Evolutionary conservation across 1,140 invertebrate species (phyloP).

Genomic region (Listronotus bonariensis): DNA sequence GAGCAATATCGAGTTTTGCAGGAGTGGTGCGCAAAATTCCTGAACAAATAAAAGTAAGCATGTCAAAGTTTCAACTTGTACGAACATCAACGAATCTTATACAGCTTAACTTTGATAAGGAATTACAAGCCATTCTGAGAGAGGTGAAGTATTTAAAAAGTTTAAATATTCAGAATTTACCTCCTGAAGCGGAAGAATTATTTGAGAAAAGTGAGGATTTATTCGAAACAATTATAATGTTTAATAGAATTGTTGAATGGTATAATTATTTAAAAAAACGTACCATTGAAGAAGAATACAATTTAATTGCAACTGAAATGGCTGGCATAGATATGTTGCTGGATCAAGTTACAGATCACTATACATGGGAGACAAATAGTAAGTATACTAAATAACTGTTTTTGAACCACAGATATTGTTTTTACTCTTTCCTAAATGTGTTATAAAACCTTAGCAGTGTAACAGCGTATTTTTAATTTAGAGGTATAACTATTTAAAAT

Average conservation of each 20-base stretch:
- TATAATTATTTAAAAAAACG: constrained; percentile 72
- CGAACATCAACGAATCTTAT: constrained; percentile 36
- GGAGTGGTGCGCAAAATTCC: constrained; percentile 55
- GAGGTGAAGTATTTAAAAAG: constrained; percentile 70
- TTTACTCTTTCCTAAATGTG: too few species aligned
- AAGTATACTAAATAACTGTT: constrained; percentile 37
- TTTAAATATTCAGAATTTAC: constrained; percentile 59
- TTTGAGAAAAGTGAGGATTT: constrained; percentile 62
- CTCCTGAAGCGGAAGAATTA: constrained; percentile 62
- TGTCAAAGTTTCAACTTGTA: constrained; percentile 54
- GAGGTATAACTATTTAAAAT: too few species aligned
- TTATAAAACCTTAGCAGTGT: too few species aligned
- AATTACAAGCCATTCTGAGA: constrained; percentile 60
- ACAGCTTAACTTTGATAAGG: constrained; percentile 57
- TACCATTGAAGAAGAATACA: constrained; percentile 68
- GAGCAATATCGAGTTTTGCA: constrained; percentile 51
- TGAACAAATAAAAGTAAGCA: constrained; percentile 49
- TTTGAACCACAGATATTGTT: too few species aligned
- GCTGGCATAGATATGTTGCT: constrained; percentile 66
- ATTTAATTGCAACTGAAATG: constrained; percentile 70
- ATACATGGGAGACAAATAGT: constrained; percentile 75
- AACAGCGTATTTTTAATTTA: too few species aligned
- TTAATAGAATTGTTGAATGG: constrained; percentile 63
- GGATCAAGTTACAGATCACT: constrained; percentile 63
- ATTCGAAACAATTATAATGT: constrained; percentile 53